Conservation (phyloP, 2,797 vertebrate genomes). For the Enteromius anoplus region DNA sequence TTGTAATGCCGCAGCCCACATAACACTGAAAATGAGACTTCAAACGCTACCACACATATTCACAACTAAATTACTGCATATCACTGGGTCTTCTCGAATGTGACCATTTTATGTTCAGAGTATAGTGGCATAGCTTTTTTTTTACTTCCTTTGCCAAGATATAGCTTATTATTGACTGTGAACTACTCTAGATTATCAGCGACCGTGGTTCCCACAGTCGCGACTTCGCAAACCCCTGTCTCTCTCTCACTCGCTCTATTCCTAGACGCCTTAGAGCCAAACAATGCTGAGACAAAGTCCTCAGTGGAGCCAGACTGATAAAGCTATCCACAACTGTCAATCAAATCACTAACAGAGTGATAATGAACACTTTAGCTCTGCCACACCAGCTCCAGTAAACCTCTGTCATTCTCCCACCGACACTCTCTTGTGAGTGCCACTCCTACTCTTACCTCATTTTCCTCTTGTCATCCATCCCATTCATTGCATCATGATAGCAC, state of each 20-base stretch:
- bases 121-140: not conserved
- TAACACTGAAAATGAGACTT: not conserved
- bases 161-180: conserved; percentile 38
- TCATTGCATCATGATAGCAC: conserved; percentile 39
- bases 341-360: conserved; percentile 65
- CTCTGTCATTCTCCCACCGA: conserved; percentile 37
- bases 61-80: not conserved
- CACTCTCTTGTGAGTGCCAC: conserved; percentile 41
- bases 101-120: not conserved
- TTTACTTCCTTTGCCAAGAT: conserved; percentile 15
- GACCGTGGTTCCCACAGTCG: conserved; percentile 65
- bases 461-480: conserved; percentile 41
- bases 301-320: conserved; percentile 71
- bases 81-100: not conserved
- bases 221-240: conserved; percentile 32
- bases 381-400: conserved; percentile 41
- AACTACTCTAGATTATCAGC: conserved; percentile 4
- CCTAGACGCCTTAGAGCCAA: conserved; percentile 67
- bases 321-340: conserved; percentile 70
- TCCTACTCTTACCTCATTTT: conserved; percentile 33
- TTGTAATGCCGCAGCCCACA: not conserved
- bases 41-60: not conserved
- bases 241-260: conserved; percentile 36
- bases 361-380: conserved; percentile 43
- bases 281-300: conserved; percentile 67